phyloP scores from a whole-genome alignment of 2,888 invertebrate genomes.

The Strigamia crassipes region DNA sequence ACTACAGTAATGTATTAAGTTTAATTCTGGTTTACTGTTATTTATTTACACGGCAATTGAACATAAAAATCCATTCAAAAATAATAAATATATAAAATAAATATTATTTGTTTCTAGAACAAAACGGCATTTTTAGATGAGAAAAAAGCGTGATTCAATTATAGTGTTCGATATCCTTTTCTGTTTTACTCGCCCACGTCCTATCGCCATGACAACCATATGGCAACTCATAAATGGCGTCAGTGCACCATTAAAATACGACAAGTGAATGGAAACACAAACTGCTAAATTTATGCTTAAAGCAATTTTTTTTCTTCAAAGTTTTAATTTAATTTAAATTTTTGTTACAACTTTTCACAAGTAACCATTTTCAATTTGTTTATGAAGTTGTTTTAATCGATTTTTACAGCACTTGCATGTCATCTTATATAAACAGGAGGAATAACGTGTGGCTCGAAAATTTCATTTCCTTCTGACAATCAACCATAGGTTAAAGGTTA shows the following conservation, averaged over 20 bases:
- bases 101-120: background rate
- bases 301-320: background rate
- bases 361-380: background rate
- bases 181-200: background rate
- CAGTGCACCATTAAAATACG: slow-evolving; percentile 7
- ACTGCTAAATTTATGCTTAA: background rate
- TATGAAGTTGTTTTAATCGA: slow-evolving; percentile 14
- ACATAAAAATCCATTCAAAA: background rate
- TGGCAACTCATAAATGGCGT: slow-evolving; percentile 21
- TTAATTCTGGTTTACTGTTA: background rate
- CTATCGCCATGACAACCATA: background rate
- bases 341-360: background rate
- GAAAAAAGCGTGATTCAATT: slow-evolving; percentile 3
- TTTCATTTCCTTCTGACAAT: slow-evolving; percentile 37
- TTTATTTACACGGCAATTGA: too few species aligned
- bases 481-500: slow-evolving; percentile 19
- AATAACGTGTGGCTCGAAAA: slow-evolving; percentile 2
- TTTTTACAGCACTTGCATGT: slow-evolving; percentile 10
- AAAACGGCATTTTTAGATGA: background rate
- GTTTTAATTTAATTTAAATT: background rate
- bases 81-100: background rate
- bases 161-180: background rate
- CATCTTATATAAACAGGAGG: slow-evolving; percentile 36
- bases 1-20: background rate
- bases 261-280: background rate